phyloP scores from a whole-genome alignment of 2,113 vertebrate genomes.

The Telmatochromis bifrenatus region DNA sequence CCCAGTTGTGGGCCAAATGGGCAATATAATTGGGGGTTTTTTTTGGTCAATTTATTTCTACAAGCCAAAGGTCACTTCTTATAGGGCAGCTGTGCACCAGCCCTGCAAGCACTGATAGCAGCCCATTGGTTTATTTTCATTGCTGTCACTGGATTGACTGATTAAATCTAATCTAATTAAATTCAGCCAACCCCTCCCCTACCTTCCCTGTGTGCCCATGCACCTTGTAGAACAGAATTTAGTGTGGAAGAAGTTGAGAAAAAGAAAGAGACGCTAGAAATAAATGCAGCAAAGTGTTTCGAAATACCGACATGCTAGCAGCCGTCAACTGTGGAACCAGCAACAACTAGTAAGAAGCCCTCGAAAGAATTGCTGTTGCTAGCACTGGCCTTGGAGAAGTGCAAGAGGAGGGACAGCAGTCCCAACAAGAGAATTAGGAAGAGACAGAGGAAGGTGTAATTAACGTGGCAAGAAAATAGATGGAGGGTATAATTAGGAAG shows the following conservation, averaged over 20 bases:
- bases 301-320: background rate
- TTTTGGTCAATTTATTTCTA: background rate
- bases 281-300: background rate
- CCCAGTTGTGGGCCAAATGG: background rate
- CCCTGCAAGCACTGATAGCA: background rate
- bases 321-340: background rate
- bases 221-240: background rate
- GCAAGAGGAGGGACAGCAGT: background rate
- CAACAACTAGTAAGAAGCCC: background rate
- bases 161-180: background rate
- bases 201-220: background rate
- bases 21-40: accelerated
- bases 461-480: background rate
- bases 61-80: background rate
- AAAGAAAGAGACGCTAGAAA: background rate
- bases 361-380: background rate
- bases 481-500: background rate
- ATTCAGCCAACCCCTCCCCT: background rate
- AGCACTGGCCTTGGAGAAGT: background rate
- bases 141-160: background rate
- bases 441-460: background rate
- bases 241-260: background rate
- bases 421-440: background rate
- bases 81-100: background rate
- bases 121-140: background rate